Evolutionary conservation across 1,140 invertebrate genomes (phyloP).

Genomic region (Pogonomyrmex californicus): DNA sequence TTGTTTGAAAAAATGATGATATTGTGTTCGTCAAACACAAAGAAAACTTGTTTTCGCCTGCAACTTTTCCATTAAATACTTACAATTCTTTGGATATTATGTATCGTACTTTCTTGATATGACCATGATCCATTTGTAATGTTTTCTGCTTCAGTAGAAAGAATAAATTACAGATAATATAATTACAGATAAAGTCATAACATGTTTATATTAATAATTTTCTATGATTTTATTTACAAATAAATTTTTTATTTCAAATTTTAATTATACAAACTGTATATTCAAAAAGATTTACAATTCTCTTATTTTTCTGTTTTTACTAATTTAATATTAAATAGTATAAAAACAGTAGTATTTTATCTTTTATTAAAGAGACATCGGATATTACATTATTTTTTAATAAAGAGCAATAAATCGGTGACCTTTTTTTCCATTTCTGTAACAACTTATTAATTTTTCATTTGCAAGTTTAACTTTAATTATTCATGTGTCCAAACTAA

Average conservation of each 20-base stretch:
- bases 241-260: background rate
- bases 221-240: slow-evolving; percentile 13
- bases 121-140: slow-evolving; percentile 2
- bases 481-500: background rate
- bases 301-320: slow-evolving; percentile 5
- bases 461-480: background rate
- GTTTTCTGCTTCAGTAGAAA: slow-evolving; percentile 9
- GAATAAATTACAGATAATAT: slow-evolving; percentile 4
- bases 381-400: background rate
- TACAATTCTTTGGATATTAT: background rate
- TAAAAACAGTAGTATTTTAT: too few species aligned
- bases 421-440: background rate
- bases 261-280: background rate
- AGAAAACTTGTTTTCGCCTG: background rate
- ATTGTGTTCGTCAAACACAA: background rate
- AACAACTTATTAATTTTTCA: background rate
- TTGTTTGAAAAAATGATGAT: background rate
- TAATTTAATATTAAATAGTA: background rate
- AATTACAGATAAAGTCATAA: background rate
- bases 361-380: background rate
- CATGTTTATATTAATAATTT: background rate
- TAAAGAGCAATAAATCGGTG: background rate
- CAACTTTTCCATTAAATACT: too few species aligned
- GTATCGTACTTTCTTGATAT: background rate
- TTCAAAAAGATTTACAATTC: background rate